Percentiles rank a stretch among this genome's conserved stretches.
Conservation (phyloP, 2,888 invertebrate genomes). For the Stegana nigrithorax region DNA sequence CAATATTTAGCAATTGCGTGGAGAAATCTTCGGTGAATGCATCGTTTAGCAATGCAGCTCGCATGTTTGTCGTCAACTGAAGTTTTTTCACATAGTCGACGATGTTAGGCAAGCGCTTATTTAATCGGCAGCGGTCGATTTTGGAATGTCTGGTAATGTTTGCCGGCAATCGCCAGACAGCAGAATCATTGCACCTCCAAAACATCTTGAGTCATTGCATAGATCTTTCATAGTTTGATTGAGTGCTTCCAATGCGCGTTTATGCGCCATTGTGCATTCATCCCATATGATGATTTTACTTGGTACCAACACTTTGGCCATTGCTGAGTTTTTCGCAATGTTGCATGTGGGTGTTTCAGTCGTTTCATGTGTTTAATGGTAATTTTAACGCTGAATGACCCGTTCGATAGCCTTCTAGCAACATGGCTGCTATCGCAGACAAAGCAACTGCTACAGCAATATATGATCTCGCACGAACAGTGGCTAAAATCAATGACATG, state of each 20-base stretch:
- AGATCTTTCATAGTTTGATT: slow-evolving; percentile 42
- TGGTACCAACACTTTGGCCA: slow-evolving; percentile 9
- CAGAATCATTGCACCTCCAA: slow-evolving; percentile 27
- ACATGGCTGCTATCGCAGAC: neutral
- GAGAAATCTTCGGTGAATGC: slow-evolving; percentile 20
- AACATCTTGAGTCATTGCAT: slow-evolving; percentile 10
- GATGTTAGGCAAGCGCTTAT: slow-evolving; percentile 23
- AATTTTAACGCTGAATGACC: neutral
- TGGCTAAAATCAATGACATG: neutral
- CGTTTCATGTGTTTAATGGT: neutral
- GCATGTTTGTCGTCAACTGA: slow-evolving; percentile 31
- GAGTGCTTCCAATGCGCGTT: slow-evolving; percentile 44
- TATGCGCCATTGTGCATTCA: slow-evolving; percentile 46
- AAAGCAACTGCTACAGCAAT: neutral
- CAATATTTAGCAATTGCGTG: slow-evolving; percentile 30
- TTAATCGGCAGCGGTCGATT: slow-evolving; percentile 40
- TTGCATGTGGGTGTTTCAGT: neutral
- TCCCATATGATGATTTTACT: neutral
- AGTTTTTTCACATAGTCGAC: slow-evolving; percentile 25
- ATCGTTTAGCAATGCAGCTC: slow-evolving; percentile 30
- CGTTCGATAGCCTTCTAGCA: neutral
- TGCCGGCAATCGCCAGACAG: slow-evolving; percentile 49
- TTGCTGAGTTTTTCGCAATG: neutral
- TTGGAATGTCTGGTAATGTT: slow-evolving; percentile 36
- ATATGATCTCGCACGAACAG: neutral